phyloP scores from a whole-genome alignment of 2,113 vertebrate genomes.

The Cebidichthys violaceus region DNA sequence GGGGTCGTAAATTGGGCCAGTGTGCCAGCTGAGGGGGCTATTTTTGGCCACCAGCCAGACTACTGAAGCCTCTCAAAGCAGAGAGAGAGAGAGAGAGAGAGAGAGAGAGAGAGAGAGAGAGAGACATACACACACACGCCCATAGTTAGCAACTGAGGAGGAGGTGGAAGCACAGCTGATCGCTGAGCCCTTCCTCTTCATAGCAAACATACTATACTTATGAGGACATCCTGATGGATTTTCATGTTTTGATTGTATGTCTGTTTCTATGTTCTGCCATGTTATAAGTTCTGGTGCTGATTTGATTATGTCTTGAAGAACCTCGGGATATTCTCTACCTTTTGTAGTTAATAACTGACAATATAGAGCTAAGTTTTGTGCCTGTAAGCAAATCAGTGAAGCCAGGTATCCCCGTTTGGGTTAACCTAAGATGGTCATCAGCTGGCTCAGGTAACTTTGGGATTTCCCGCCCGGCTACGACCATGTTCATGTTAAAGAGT shows the following conservation, averaged over 20 bases:
- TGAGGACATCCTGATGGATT: neutral
- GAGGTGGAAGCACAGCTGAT: conserved; percentile 72
- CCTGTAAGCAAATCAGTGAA: neutral
- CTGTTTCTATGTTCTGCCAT: neutral
- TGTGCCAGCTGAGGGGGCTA: conserved; percentile 79
- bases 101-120: conserved; percentile 18
- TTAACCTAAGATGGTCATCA: neutral
- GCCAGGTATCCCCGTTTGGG: neutral
- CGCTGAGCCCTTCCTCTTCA: conserved; percentile 36
- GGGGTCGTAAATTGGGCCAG: conserved; percentile 73
- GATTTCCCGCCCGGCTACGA: neutral
- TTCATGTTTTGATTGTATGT: neutral
- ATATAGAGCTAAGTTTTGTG: neutral
- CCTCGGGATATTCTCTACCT: neutral
- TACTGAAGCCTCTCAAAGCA: conserved; percentile 56
- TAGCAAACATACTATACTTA: conserved; percentile 9
- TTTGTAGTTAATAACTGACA: neutral
- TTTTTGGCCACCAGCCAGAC: conserved; percentile 75
- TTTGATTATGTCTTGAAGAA: neutral
- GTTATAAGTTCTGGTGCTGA: neutral
- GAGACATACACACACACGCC: too few species aligned
- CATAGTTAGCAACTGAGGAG: conserved; percentile 59
- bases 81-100: conserved; percentile 8
- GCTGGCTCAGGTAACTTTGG: neutral
- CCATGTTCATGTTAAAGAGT: neutral